Evolutionary conservation across 2,888 invertebrate genomes (phyloP), one percentile per base, ranked within the genome.

Genomic region (Xestia ashworthii): DNA sequence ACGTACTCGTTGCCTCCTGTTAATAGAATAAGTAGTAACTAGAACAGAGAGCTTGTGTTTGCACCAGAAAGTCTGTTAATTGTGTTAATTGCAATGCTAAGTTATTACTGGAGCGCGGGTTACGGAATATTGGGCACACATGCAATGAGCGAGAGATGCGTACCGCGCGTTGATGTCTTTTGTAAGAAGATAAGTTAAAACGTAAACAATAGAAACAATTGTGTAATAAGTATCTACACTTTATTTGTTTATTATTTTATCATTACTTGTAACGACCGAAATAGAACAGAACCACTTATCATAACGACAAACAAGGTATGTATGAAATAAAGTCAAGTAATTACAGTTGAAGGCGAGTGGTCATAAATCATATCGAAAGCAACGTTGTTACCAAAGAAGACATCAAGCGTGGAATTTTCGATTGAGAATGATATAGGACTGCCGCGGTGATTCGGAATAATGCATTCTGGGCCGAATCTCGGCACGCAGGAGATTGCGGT

Each of bases 321-420:
- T 87, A 83, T 84, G 86, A 90, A 89, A 90, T 90, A 91, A 92
- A 89, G 85, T 86, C 83, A 85, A 86, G 90, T 92, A 94, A 94
- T 94, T 93, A 93, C 81, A 89, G 83, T 88, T 89, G 89, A 81
- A 87, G 89, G 87, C 80, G 71, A 76, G 79, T 80, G 87, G 74
- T 92, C 93, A 93, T 95, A 95, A 95, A 95, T 95, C 94, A 96
- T 94, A 94, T 94, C 93, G 94, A 95, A 95, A 95, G 94, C 93
- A 93, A 91, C 90, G 89, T 87, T 88, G 90, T 91, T 91, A 92
- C 92, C 92, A 91, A 96, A 93, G 94, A 95, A 95, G 95, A 95
- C 91, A 93, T 96, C 95, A 94, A 91, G 93, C 92, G 92, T 93
- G 95, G 93, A 95, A 95, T 96, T 94, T 93, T 92, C 92, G 92